These are phyloP conservation scores for Chitala chitala DNA, from an alignment of 2,113 vertebrate species.

Conservation along the genomic window DNA sequence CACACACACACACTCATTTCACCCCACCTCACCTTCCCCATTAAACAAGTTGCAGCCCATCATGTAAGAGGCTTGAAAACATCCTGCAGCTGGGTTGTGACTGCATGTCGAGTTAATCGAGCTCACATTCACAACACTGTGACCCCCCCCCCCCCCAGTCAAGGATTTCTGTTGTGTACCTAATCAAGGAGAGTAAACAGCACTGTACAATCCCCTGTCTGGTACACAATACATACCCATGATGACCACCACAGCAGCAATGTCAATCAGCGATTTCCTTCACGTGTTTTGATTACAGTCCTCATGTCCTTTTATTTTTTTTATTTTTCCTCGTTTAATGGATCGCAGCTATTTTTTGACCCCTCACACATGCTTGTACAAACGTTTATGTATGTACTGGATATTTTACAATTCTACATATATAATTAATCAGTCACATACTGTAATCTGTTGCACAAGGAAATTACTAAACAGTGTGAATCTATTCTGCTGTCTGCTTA, in stretches of 20 bases:
- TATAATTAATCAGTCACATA: too few relatives aligned
- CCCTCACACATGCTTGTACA: too few relatives aligned
- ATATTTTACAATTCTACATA: too few relatives aligned
- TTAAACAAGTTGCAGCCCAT: constrained; percentile 44
- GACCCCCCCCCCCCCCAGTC: background rate
- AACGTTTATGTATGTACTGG: too few relatives aligned
- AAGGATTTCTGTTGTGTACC: constrained; percentile 51
- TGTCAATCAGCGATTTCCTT: too few relatives aligned
- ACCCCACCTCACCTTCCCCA: background rate
- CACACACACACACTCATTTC: constrained; percentile 24
- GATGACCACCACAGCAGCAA: background rate
- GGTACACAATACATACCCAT: background rate
- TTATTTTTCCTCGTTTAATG: too few relatives aligned
- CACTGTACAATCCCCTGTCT: background rate
- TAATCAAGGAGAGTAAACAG: constrained; percentile 40
- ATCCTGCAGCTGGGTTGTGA: constrained; percentile 17
- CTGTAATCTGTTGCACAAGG: too few relatives aligned
- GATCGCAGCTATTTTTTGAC: too few relatives aligned
- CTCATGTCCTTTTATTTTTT: background rate
- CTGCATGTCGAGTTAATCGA: constrained; percentile 4
- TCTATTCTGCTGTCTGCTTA: too few relatives aligned
- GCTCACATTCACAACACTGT: too few relatives aligned
- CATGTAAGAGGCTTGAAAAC: background rate
- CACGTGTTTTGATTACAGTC: background rate
- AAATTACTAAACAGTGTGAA: too few relatives aligned